A percentile compares a stretch with the other conserved stretches of the same genome.
These are phyloP conservation scores for Ceratotherium simum DNA, from an alignment of 2,113 vertebrate species.

Conservation along the genomic window DNA sequence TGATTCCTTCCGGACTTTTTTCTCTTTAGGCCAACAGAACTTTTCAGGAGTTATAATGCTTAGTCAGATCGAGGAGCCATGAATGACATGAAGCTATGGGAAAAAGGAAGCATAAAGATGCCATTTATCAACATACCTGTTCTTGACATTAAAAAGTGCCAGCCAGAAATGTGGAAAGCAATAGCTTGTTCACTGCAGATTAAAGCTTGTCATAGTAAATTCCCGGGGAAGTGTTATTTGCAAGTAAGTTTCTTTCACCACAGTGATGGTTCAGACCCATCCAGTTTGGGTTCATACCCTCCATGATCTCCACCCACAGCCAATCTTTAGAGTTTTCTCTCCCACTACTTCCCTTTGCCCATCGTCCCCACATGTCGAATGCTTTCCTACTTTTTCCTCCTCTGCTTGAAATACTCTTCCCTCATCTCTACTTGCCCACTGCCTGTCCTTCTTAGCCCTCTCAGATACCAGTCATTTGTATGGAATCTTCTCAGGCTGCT, in stretches of 20 bases:
- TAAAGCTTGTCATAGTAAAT: slow-evolving; percentile 98
- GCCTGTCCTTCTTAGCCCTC: neutral
- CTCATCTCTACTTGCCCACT: neutral
- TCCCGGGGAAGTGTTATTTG: slow-evolving; percentile 97
- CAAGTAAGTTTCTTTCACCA: slow-evolving; percentile 90
- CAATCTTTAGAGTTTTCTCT: neutral
- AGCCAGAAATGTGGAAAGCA: slow-evolving; percentile 98
- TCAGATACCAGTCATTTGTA: slow-evolving; percentile 4
- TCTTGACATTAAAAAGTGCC: slow-evolving; percentile 96
- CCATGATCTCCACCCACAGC: neutral
- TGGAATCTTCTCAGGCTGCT: slow-evolving; percentile 21
- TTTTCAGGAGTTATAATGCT: slow-evolving; percentile 97
- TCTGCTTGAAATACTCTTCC: neutral
- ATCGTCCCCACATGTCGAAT: neutral
- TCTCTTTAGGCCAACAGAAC: slow-evolving; percentile 94
- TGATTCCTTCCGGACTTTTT: slow-evolving; percentile 57
- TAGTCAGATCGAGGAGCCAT: slow-evolving; percentile 98
- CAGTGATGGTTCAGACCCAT: neutral
- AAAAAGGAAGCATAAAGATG: slow-evolving; percentile 99
- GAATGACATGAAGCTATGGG: slow-evolving; percentile 99
- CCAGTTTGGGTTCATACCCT: neutral
- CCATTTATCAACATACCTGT: slow-evolving; percentile 99
- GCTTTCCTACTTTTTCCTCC: neutral
- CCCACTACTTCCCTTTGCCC: neutral
- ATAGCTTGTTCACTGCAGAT: slow-evolving; percentile 97